Conservation (phyloP, 2,888 invertebrate species). For the Autographa pulchrina region DNA sequence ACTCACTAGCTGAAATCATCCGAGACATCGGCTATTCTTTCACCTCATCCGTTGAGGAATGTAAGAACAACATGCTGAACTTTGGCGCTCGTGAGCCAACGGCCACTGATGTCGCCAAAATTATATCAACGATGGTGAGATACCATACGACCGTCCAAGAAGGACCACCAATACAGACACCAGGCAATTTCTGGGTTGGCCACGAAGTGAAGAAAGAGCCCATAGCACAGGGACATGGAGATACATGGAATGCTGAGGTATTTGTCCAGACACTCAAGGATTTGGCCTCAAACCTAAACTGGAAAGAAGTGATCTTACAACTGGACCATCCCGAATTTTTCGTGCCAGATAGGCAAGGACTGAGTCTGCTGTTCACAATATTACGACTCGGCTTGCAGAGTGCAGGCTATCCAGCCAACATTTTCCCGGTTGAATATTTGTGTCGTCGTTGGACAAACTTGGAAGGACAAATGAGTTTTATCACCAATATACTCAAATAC, state of each 20-base stretch:
- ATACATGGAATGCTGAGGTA: conserved; percentile 97
- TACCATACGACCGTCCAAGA: conserved; percentile 91
- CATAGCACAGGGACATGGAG: conserved; percentile 79
- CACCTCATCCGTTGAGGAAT: conserved; percentile 96
- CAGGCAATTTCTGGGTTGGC: conserved; percentile 91
- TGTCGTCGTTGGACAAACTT: conserved; percentile 98
- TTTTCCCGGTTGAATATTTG: conserved; percentile 96
- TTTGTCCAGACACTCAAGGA: conserved; percentile 98
- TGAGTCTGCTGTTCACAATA: conserved; percentile 95
- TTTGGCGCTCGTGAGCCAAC: conserved; percentile 95
- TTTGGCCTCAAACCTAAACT: conserved; percentile 95
- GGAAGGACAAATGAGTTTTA: conserved; percentile 97
- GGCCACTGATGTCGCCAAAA: conserved; percentile 95
- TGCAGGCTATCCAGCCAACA: conserved; percentile 91
- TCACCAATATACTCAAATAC: conserved; percentile 96
- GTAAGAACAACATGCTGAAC: conserved; percentile 95
- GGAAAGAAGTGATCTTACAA: conserved; percentile 97
- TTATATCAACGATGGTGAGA: conserved; percentile 96
- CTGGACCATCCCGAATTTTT: conserved; percentile 97
- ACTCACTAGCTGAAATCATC: conserved; percentile 95
- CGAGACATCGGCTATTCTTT: conserved; percentile 97
- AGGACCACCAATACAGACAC: conserved; percentile 92
- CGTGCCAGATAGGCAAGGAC: conserved; percentile 95
- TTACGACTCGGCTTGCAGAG: conserved; percentile 94
- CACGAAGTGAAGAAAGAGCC: conserved; percentile 89